Evolutionary conservation across 2,888 invertebrate species (phyloP).

Genomic region (Hesperia comma): DNA sequence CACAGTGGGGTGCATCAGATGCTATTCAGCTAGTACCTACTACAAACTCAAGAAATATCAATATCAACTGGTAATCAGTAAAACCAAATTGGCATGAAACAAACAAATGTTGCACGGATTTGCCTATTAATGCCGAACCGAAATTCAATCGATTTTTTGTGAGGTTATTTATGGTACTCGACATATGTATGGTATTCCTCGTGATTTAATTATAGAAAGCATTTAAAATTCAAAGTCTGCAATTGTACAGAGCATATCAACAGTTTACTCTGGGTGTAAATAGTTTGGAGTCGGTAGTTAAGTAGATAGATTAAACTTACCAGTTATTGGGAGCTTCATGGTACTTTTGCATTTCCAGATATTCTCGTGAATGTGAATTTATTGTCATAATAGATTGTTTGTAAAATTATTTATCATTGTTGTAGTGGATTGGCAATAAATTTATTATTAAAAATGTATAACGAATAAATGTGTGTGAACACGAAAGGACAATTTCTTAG

Average conservation of each 20-base stretch:
- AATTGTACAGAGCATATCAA: constrained; percentile 77
- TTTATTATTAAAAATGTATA: constrained; percentile 59
- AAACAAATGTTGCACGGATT: no score
- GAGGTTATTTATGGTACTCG: neutral
- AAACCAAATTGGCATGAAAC: no score
- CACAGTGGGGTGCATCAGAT: no score
- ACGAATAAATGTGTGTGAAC: constrained; percentile 59
- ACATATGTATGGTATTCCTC: neutral
- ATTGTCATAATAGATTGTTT: constrained; percentile 53
- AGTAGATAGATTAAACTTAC: constrained; percentile 57
- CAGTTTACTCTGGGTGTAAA: constrained; percentile 72
- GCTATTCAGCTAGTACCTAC: no score
- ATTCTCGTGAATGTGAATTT: constrained; percentile 51
- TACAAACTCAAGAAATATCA: no score
- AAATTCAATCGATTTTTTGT: no score
- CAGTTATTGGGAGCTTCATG: constrained; percentile 57
- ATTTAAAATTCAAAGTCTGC: constrained; percentile 61
- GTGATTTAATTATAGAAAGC: constrained; percentile 42
- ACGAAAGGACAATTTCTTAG: constrained; percentile 49
- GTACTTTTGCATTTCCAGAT: constrained; percentile 66
- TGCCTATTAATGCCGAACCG: no score
- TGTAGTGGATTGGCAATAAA: constrained; percentile 79
- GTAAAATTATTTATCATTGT: constrained; percentile 59
- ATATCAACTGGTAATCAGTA: no score
- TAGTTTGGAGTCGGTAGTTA: constrained; percentile 59